A percentile compares a stretch with the other conserved stretches of the same genome.
phyloP scores from a whole-genome alignment of 1,140 invertebrate genomes.

The Rhagoletis zephyria region DNA sequence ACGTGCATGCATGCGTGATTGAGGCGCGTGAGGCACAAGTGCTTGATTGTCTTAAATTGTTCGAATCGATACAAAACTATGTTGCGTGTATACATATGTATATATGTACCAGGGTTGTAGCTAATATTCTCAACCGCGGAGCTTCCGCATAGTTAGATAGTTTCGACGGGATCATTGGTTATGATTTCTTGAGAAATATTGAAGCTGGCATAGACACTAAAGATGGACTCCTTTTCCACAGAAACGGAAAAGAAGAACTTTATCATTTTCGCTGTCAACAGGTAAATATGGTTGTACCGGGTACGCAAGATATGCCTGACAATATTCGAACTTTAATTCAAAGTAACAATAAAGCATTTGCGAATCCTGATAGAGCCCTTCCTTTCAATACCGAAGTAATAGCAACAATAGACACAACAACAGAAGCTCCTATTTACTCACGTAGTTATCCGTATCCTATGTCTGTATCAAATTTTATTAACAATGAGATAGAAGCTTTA shows the following conservation, averaged over 20 bases:
- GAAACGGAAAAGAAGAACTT: neutral
- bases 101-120: too few relatives aligned
- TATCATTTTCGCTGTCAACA: neutral
- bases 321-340: neutral
- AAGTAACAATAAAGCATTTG: neutral
- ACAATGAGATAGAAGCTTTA: too few relatives aligned
- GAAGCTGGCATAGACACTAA: neutral
- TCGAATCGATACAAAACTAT: too few relatives aligned
- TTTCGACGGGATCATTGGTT: constrained; percentile 32
- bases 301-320: neutral
- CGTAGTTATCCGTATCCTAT: neutral
- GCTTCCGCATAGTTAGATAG: too few relatives aligned
- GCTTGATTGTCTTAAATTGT: too few relatives aligned
- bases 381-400: neutral
- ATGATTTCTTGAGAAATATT: neutral
- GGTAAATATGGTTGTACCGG: neutral
- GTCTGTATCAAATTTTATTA: neutral
- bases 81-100: too few relatives aligned
- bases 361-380: neutral
- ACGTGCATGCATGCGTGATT: too few relatives aligned
- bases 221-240: neutral
- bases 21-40: too few relatives aligned
- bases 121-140: too few relatives aligned
- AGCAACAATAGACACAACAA: neutral
- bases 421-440: neutral